Evolutionary conservation across 2,888 invertebrate genomes (phyloP).

Genomic region (Catocala nupta): DNA sequence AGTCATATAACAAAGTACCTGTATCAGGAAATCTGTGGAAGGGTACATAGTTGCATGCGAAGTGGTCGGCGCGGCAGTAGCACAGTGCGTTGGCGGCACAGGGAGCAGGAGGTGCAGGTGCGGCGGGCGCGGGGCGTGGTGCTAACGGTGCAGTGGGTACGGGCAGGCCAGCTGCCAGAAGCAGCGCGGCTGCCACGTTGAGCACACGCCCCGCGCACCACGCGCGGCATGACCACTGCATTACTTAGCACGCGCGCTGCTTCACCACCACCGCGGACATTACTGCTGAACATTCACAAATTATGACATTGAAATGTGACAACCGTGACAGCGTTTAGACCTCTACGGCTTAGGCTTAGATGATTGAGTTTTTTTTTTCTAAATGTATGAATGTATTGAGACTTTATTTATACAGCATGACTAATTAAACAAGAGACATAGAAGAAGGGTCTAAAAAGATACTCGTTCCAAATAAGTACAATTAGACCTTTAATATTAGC

Average conservation of each 20-base stretch:
- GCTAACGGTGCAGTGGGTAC: slow-evolving; percentile 25
- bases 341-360: too few species aligned
- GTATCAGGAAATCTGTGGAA: slow-evolving; percentile 72
- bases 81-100: slow-evolving; percentile 56
- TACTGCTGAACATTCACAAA: not conserved
- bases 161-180: slow-evolving; percentile 37
- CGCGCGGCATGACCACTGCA: slow-evolving; percentile 19
- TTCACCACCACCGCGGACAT: not conserved
- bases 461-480: too few species aligned
- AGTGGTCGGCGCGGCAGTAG: slow-evolving; percentile 67
- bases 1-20: slow-evolving; percentile 38
- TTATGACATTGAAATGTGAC: too few species aligned
- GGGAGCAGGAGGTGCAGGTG: slow-evolving; percentile 49
- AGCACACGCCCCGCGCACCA: slow-evolving; percentile 26
- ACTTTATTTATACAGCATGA: too few species aligned
- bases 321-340: too few species aligned
- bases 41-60: slow-evolving; percentile 69
- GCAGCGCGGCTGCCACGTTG: slow-evolving; percentile 26
- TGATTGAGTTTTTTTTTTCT: too few species aligned
- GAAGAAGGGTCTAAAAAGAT: too few species aligned
- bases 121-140: slow-evolving; percentile 25
- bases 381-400: too few species aligned
- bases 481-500: too few species aligned
- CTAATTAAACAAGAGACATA: too few species aligned
- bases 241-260: slow-evolving; percentile 10